phyloP scores from a whole-genome alignment of 2,888 invertebrate species.

The Eurois occulta region DNA sequence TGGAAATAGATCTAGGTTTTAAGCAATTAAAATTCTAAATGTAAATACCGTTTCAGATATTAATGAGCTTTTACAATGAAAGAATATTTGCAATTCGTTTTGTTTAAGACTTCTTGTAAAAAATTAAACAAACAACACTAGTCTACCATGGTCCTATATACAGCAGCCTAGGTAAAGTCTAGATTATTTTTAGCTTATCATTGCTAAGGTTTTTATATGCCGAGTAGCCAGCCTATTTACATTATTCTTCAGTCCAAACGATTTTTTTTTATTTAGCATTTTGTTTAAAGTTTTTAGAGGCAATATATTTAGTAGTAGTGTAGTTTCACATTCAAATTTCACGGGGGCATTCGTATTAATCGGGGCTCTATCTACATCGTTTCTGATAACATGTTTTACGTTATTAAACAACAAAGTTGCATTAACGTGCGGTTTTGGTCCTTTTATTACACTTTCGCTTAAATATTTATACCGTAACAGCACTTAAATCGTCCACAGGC shows the following conservation, averaged over 20 bases:
- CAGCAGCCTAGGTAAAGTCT: background rate
- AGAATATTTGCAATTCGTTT: conserved; percentile 26
- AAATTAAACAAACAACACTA: background rate
- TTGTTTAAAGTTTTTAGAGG: background rate
- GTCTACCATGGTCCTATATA: background rate
- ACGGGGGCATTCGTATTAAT: no score
- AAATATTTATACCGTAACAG: background rate
- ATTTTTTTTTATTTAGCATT: background rate
- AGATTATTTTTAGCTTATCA: background rate
- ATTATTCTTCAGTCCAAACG: background rate
- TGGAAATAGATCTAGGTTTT: conserved; percentile 49
- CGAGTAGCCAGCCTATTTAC: background rate
- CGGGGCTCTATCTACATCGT: background rate
- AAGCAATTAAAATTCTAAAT: conserved; percentile 28
- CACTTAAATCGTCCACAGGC: conserved; percentile 2
- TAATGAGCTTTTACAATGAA: conserved; percentile 26
- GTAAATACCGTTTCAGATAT: conserved; percentile 44
- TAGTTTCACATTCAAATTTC: no score
- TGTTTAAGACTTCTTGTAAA: background rate
- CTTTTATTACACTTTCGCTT: conserved; percentile 18
- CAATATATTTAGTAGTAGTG: no score
- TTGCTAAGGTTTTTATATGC: background rate
- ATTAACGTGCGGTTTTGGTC: background rate
- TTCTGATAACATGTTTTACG: no score
- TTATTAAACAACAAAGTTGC: background rate